Base-by-base conservation (phyloP, 2,888 invertebrate species). In the Lepidocyrtinus sp. region DNA sequence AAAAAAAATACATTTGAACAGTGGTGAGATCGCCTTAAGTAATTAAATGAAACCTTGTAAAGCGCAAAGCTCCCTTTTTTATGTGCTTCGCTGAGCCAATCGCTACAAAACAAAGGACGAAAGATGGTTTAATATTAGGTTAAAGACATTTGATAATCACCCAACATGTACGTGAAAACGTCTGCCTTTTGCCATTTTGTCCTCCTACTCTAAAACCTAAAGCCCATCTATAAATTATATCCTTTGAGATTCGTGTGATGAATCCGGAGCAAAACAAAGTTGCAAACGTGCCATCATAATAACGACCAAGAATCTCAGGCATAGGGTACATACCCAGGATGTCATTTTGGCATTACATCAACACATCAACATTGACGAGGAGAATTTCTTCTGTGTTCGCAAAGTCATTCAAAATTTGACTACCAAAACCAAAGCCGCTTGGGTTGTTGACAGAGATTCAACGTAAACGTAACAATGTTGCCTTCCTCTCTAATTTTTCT, bases 381-480 rank as follows among this genome's bases (percentile, higher is more conserved):
- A 36, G 12, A 7, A 50, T 50, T 50, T 50, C 17, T 50, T 7
- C 36, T 36, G 12, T 12, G 12, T 36, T 50, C 50, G 50, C 15
- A n/a, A 15, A 2, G n/a, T 50, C 50, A 50, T 50, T 50, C 17
- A 50, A 12, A 50, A 50, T 50, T 50, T n/a, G 17, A 50, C 50
- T 50, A 50, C 5, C 50, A 50, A 2, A 12, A 50, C 2, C 5
- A 12, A 50, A 50, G 5, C 1, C n/a, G 5, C 15, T 2, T 50
- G 50, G 17, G 36, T 36, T 50, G 50, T 50, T 50, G 50, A 50
- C 50, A 50, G 50, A 50, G 17, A 50, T 50, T 50, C 50, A 2
- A 50, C n/a, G n/a, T n/a, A n/a, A n/a, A n/a, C n/a, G n/a, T n/a
- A 50, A 50, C 50, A 50, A 50, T 50, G 50, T 50, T 50, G 50